Evolutionary conservation across 2,797 vertebrate genomes (phyloP), one percentile per base, ranked within the genome.

Genomic region (Eleutherodactylus coqui): DNA sequence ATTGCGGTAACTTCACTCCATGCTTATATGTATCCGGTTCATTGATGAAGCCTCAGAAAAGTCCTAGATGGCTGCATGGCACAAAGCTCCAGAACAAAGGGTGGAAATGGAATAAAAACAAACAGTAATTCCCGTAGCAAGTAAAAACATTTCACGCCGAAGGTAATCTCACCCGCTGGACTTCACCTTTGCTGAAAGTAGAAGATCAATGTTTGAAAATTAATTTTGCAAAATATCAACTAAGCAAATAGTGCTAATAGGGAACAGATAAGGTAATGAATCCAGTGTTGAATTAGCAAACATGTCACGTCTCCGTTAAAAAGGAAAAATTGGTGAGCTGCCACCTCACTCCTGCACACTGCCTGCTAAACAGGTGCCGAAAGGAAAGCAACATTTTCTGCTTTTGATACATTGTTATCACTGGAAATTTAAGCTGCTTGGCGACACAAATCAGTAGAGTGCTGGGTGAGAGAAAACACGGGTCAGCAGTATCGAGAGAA

Each of bases 241-340:
- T 70, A 70, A 41, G 85, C 24, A 83, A 86, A 82, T 86, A 86
- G 17, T 70, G 27, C 49, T 86, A 83, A 86, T 60, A 83, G 60
- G 73, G 14, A 70, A 86, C 78, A 72, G 85, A 86, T 86, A 86
- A 86, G 85, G 47, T 86, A 78, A 83, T 82, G 75, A 78, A 77
- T 55, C 34, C 14, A 82, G 69, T 45, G 80, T 70, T 70, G 73
- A 32, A 86, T 77, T 82, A 83, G 73, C 73, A 86, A 86, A 86
- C 79, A 76, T 72, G 14, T 38, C 21, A 79, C 38, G 76, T 21
- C 76, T 81, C 34, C 8, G 32, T 62, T 67, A 47, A 86, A n/a
- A 77, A 51, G 69, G 60, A 75, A 84, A 77, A 69, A 36, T 58
- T 83, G 80, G 60, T 78, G 19, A 55, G 55, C 41, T 86, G 79